Base-by-base conservation (phyloP, 2,113 vertebrate genomes). In the Bubalus kerabau region DNA sequence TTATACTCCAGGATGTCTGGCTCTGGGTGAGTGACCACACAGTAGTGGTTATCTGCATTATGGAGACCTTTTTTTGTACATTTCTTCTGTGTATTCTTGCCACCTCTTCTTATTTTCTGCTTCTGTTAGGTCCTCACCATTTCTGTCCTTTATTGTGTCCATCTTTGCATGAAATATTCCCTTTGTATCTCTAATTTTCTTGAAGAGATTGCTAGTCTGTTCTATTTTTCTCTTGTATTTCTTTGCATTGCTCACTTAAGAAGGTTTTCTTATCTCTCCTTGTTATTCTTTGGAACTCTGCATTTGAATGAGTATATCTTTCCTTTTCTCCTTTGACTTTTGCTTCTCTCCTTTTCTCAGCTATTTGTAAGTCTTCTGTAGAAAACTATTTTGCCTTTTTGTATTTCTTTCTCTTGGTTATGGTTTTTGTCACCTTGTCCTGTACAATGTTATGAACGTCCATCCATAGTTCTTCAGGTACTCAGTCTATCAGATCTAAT, bases 41-140 rank as follows among this genome's bases (percentile, higher is more conserved):
- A 36, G 36, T 36, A 36, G 64, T 71, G 17, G n/a, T 71, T 71
- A 23, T 71, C 64, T 71, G 64, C 4, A n/a, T 71, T 71, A 36
- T 36, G 23, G 64, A 71, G 64, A 36, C 1, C 64, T 71, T 36
- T 23, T 36, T 36, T 36, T 23, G 64, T 36, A 36, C 19, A 21
- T n/a, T 71, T 71, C 14, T 62, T 32, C n/a, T 71, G 64, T 71
- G n/a, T 71, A 36, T 71, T 71, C n/a, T 71, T 71, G 64, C n/a
- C n/a, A 71, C 19, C 9, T 71, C n/a, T 71, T 71, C 5, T 71
- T 71, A 11, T 36, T 36, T 71, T 71, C 64, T 36, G 17, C 17
- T 36, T 71, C 21, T 36, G n/a, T 36, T 36, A 36, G 17, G n/a
- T 12, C 19, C n/a, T 71, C 64, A 36, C n/a, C 0, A 0, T 71